Base-by-base conservation (phyloP, 2,888 invertebrate genomes). In the Morpho helenor region DNA sequence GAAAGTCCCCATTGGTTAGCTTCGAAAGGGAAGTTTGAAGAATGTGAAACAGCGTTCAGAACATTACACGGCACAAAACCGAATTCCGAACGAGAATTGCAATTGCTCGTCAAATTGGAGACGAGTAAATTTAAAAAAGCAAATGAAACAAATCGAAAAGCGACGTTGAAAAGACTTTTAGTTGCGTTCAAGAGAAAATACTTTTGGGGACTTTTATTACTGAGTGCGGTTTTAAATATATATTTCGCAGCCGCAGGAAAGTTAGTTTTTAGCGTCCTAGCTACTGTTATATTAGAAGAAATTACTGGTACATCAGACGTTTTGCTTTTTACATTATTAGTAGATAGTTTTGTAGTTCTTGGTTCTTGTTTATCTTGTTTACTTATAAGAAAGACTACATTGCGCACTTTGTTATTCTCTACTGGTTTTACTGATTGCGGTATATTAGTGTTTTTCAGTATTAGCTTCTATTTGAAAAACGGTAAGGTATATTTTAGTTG, bases 1-100 rank as follows among this genome's bases (percentile, higher is more conserved):
- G 68, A 69, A 41, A 68, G 67, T 45, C 68, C 68, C 0, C 63
- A 64, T 7, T 68, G 68, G 69, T 10, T 69, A n/a, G 69, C 69
- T 2, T 63, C 67, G 0, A 64, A 63, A 22, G 67, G 68, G 7
- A 59, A 50, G 16, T 69, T 65, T 41, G 59, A 63, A 7, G 64
- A 66, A 44, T 68, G 69, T 31, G 50, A 53, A 0, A 23, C n/a
- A 7, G 56, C 58, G 2, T 65, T 64, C 16, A 58, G 61, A 10
- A 52, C 56, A 46, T 9, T 68, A 7, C 62, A 68, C 8, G 66
- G 66, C 0, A 47, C 23, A 7, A 57, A 49, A 7, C 10, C 49
- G 0, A 47, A 41, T 9, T 31, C 65, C 0, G 61, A 56, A 44
- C 43, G 46, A 1, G 65, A 69, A 41, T 49, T 70, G 8, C 63